phyloP scores from a whole-genome alignment of 2,113 vertebrate species.

The Pygathrix nemaeus region DNA sequence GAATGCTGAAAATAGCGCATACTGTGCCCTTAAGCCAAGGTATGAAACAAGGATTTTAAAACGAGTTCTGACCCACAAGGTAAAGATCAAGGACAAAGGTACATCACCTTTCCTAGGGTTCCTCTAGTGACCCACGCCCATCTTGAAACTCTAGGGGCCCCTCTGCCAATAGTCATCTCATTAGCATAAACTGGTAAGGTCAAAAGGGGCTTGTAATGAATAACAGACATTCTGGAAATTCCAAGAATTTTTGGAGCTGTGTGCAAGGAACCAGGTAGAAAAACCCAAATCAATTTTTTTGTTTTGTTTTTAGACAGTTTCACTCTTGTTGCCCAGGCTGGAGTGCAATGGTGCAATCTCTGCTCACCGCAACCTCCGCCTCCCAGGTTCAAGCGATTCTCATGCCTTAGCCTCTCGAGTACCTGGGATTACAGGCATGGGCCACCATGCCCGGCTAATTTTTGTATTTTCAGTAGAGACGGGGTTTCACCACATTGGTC shows the following conservation, averaged over 20 bases:
- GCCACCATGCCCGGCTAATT: too few species aligned
- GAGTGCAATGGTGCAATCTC: too few species aligned
- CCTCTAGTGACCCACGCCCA: background rate
- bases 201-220: background rate
- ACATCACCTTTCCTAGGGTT: background rate
- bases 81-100: too few species aligned
- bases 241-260: background rate
- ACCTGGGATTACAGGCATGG: too few species aligned
- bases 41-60: constrained; percentile 7
- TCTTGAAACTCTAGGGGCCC: background rate
- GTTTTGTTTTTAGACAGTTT: too few species aligned
- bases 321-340: too few species aligned
- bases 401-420: too few species aligned
- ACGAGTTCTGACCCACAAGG: too few species aligned
- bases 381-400: too few species aligned
- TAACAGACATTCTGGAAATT: background rate
- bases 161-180: background rate
- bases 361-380: too few species aligned
- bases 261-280: background rate
- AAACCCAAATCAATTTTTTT: background rate
- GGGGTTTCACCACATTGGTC: too few species aligned
- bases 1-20: constrained; percentile 41
- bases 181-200: background rate
- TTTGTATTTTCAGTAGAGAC: too few species aligned
- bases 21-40: background rate